Conservation (phyloP, 2,113 vertebrate species). For the Zapornia atra region DNA sequence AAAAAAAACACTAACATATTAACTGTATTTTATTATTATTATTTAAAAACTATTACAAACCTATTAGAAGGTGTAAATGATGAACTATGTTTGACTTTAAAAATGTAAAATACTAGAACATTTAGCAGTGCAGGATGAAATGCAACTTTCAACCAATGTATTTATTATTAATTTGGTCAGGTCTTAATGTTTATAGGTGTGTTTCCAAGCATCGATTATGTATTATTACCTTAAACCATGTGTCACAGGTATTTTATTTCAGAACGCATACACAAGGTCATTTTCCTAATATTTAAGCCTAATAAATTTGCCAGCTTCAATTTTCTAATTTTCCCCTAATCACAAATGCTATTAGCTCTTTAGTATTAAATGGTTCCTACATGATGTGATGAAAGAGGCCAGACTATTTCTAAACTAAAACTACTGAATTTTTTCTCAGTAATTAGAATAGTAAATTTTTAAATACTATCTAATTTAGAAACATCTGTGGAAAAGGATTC, state of each 20-base stretch:
- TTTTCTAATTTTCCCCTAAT: neutral
- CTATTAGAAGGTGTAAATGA: neutral
- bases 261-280: neutral
- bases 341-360: neutral
- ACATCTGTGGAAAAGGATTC: neutral
- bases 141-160: neutral
- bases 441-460: constrained; percentile 39
- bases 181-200: neutral
- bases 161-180: neutral
- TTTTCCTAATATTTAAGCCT: neutral
- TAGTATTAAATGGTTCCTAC: neutral
- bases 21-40: neutral
- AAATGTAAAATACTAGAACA: neutral
- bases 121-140: neutral
- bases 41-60: neutral
- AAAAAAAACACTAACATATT: neutral
- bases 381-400: neutral
- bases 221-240: neutral
- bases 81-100: neutral
- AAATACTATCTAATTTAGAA: constrained; percentile 46
- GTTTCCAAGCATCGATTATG: neutral
- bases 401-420: constrained; percentile 5
- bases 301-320: neutral
- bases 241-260: neutral
- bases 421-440: neutral